phyloP scores from a whole-genome alignment of 2,888 invertebrate species.

The Invenusta paracnida region DNA sequence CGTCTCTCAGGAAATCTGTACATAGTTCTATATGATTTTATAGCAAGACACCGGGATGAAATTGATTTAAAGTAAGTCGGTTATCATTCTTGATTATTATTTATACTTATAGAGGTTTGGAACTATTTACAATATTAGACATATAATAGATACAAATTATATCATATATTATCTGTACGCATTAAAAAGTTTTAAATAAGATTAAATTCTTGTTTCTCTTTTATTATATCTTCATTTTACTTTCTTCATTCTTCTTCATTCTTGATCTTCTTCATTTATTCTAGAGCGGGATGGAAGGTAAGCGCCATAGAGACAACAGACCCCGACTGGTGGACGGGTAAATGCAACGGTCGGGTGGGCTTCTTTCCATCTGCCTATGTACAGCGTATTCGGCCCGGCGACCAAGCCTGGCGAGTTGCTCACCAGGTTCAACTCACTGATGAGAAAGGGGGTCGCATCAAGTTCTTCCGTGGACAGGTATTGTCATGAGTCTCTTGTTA shows the following conservation, averaged over 20 bases:
- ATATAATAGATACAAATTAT: too few species aligned
- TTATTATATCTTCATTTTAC: too few species aligned
- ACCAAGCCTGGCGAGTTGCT: slow-evolving; percentile 37
- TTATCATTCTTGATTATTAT: too few species aligned
- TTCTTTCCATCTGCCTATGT: slow-evolving; percentile 40
- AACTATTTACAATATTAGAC: too few species aligned
- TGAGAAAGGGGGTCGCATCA: slow-evolving; percentile 13
- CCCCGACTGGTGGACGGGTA: slow-evolving; percentile 41
- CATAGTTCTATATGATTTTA: slow-evolving; percentile 89
- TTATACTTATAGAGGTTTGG: too few species aligned
- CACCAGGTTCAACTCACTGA: slow-evolving; percentile 17
- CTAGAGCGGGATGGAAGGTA: slow-evolving; percentile 38
- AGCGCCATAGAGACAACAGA: slow-evolving; percentile 39
- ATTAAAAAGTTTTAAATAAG: too few species aligned
- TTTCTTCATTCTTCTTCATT: too few species aligned
- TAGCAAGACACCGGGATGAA: slow-evolving; percentile 86
- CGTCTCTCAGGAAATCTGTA: slow-evolving; percentile 82
- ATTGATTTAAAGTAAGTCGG: slow-evolving; percentile 74
- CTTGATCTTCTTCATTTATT: neutral
- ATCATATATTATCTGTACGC: too few species aligned
- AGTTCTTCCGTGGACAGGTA: slow-evolving; percentile 38
- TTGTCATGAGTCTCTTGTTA: too few species aligned
- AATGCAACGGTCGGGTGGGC: slow-evolving; percentile 40
- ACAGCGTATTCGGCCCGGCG: slow-evolving; percentile 37
- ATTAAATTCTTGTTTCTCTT: too few species aligned